Conservation (phyloP, 2,113 vertebrate genomes). For the Tachycineta bicolor region DNA sequence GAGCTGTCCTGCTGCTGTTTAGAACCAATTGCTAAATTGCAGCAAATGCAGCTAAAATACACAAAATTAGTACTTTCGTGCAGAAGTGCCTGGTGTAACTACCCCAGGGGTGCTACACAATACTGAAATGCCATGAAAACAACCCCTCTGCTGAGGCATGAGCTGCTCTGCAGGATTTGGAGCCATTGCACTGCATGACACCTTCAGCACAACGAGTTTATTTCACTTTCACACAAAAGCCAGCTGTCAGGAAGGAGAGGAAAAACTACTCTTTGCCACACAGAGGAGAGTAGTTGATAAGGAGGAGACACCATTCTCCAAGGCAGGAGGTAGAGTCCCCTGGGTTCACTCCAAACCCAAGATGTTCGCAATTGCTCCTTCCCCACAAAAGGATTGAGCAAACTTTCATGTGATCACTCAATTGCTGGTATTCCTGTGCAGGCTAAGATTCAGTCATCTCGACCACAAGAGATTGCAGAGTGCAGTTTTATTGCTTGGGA, state of each 20-base stretch:
- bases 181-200: background rate
- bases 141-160: background rate
- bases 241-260: background rate
- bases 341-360: background rate
- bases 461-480: background rate
- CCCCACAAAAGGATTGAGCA: background rate
- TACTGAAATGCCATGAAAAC: background rate
- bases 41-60: background rate
- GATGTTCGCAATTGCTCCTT: background rate
- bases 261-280: background rate
- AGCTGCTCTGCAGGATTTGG: background rate
- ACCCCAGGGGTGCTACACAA: background rate
- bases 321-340: background rate
- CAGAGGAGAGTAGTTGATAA: background rate
- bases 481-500: background rate
- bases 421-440: background rate
- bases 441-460: background rate
- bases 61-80: background rate
- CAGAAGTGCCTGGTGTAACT: background rate
- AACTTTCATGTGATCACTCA: background rate
- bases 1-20: background rate
- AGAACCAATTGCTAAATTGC: background rate
- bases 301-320: background rate
- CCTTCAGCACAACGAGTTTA: background rate
- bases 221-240: background rate